Evolutionary conservation across 2,888 invertebrate species (phyloP).

Genomic region (Byasa hedistus): DNA sequence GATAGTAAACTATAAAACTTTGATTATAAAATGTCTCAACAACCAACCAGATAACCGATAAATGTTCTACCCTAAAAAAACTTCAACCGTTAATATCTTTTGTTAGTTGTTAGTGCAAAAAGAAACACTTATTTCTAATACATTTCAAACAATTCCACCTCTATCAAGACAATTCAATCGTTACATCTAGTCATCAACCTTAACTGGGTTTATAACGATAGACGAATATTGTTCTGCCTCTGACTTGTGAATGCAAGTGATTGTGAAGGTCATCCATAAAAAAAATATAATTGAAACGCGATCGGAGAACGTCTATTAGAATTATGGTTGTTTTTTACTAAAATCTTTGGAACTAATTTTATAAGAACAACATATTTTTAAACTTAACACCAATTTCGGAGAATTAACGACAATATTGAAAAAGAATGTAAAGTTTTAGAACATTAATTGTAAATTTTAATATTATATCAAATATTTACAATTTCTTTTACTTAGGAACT

Average conservation of each 20-base stretch:
- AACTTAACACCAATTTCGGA: too few species aligned
- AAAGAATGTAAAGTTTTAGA: too few species aligned
- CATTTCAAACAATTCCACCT: too few species aligned
- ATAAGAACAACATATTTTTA: background rate
- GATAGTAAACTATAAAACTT: background rate
- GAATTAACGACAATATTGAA: too few species aligned
- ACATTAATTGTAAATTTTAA: too few species aligned
- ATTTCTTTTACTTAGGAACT: too few species aligned
- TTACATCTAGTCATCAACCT: background rate
- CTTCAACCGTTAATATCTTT: too few species aligned
- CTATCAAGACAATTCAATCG: background rate
- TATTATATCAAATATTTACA: too few species aligned
- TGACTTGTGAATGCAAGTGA: slow-evolving; percentile 8
- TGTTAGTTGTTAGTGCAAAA: too few species aligned
- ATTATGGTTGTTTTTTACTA: slow-evolving; percentile 17
- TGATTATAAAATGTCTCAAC: background rate
- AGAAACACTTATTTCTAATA: too few species aligned
- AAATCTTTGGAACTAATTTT: background rate
- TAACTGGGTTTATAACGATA: background rate
- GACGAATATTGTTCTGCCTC: background rate
- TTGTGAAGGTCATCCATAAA: slow-evolving; percentile 20
- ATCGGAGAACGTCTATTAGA: slow-evolving; percentile 6
- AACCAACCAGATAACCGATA: too few species aligned
- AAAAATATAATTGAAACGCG: slow-evolving; percentile 18
- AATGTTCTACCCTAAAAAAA: too few species aligned